phyloP scores from a whole-genome alignment of 2,797 vertebrate genomes.

The Muscicapa comitata region DNA sequence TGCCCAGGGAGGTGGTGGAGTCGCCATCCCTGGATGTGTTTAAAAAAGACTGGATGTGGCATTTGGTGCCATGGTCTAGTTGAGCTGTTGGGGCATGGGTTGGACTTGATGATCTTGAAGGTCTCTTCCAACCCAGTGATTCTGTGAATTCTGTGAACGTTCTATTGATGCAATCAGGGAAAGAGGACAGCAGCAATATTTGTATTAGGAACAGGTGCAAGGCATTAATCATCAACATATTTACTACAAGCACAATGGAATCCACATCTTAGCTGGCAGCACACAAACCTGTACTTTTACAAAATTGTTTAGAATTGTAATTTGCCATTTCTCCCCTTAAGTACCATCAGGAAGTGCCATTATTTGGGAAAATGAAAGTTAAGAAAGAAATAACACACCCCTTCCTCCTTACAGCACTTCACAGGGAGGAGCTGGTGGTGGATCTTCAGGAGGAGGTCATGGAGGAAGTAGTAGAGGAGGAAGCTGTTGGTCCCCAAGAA shows the following conservation, averaged over 20 bases:
- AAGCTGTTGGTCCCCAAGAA: slow-evolving; percentile 26
- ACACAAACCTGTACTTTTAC: background rate
- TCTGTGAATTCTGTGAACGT: too few relatives aligned
- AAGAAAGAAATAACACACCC: background rate
- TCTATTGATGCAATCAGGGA: background rate
- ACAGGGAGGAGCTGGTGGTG: slow-evolving; percentile 17
- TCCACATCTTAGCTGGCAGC: background rate
- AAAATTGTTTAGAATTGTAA: background rate
- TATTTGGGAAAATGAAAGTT: background rate
- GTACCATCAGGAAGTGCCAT: background rate
- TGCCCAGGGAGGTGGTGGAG: too few relatives aligned
- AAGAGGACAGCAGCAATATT: background rate
- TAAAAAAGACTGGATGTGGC: too few relatives aligned
- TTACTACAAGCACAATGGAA: background rate
- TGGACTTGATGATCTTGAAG: too few relatives aligned
- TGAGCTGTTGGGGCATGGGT: too few relatives aligned
- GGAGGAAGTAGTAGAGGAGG: background rate
- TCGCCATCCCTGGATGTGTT: too few relatives aligned
- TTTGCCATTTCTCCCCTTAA: background rate
- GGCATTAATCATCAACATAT: background rate
- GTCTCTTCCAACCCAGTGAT: too few relatives aligned
- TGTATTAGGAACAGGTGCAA: background rate
- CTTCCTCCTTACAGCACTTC: background rate
- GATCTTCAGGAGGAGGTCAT: slow-evolving; percentile 25
- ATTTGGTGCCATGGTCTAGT: too few relatives aligned